phyloP scores from a whole-genome alignment of 2,797 vertebrate species.

The Enteromius argenteus region DNA sequence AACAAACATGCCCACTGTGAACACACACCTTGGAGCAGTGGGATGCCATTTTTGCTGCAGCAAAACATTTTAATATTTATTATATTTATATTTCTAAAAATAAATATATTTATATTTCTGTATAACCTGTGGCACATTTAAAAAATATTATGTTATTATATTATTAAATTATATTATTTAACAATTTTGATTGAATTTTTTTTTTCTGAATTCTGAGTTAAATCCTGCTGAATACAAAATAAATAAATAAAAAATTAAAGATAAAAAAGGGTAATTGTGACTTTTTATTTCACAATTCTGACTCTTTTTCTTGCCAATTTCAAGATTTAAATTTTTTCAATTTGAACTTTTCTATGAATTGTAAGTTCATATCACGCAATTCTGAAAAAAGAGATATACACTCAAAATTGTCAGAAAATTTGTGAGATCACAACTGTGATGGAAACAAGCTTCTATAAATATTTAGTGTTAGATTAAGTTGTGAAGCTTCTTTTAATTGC shows the following conservation, averaged over 20 bases:
- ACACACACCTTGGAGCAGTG: too few relatives aligned
- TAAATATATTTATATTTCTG: neutral
- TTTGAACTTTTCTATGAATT: neutral
- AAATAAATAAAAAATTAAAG: neutral
- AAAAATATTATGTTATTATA: neutral
- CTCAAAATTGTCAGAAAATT: neutral
- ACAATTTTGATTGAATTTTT: neutral
- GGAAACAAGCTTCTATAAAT: neutral
- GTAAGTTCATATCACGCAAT: neutral
- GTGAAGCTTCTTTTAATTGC: neutral
- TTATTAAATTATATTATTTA: neutral
- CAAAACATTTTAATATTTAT: neutral
- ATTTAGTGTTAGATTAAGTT: neutral
- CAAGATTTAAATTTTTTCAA: neutral
- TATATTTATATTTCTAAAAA: neutral
- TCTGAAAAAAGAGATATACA: neutral
- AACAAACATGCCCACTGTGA: neutral
- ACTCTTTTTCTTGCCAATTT: neutral
- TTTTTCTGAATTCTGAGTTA: neutral
- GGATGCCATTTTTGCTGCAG: neutral
- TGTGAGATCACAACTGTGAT: neutral
- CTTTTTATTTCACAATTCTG: neutral
- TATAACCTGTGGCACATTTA: neutral
- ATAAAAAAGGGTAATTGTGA: neutral
- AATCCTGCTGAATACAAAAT: neutral